Percentiles rank a stretch among this genome's conserved stretches.
These are phyloP conservation scores for Malurus cyaneus DNA, from an alignment of 2,113 vertebrate species.

Conservation along the genomic window DNA sequence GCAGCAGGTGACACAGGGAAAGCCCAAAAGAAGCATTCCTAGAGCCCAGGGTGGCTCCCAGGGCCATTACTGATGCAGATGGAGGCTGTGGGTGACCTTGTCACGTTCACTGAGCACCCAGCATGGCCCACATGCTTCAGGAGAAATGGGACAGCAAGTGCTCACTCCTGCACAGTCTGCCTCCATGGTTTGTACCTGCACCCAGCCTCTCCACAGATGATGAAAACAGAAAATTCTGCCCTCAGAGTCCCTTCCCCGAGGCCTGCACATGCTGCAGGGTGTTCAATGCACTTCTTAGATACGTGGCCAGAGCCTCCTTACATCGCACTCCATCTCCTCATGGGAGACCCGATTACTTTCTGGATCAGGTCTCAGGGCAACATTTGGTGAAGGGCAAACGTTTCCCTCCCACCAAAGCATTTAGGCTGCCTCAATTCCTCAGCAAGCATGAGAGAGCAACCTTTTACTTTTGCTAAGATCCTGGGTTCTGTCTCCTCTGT, in stretches of 20 bases:
- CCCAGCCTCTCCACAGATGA: neutral
- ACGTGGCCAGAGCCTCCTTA: neutral
- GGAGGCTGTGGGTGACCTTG: neutral
- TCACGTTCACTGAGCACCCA: neutral
- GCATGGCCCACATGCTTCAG: neutral
- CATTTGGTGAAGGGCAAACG: neutral
- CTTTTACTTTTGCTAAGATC: neutral
- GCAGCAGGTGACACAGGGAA: neutral
- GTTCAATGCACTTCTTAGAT: neutral
- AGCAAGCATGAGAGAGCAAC: neutral
- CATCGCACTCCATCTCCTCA: neutral
- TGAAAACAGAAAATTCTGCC: neutral
- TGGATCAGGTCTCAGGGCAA: neutral
- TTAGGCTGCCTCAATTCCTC: neutral
- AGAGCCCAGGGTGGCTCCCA: neutral
- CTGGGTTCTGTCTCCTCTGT: neutral
- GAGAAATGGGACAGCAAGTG: accelerated
- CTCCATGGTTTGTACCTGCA: neutral
- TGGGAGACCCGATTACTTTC: neutral
- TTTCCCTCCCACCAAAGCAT: neutral
- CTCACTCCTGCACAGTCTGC: neutral
- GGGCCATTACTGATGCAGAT: neutral
- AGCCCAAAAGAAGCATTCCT: neutral
- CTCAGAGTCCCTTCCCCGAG: neutral
- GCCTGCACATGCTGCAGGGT: accelerated